Evolutionary conservation across 2,888 invertebrate genomes (phyloP).

Genomic region (Mechanitis mazaeus): DNA sequence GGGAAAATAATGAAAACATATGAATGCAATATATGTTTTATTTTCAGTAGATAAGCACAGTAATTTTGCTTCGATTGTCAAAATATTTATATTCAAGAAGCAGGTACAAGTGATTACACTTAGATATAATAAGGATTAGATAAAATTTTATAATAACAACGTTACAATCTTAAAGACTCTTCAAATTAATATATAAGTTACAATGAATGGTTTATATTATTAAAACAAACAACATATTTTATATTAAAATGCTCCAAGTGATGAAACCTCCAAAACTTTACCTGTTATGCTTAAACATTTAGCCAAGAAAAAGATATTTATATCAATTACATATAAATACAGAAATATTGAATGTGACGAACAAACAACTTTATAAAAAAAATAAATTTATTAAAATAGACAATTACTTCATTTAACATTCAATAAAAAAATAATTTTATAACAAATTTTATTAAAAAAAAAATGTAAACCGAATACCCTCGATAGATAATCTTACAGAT

Average conservation of each 20-base stretch:
- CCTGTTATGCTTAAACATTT: too few relatives aligned
- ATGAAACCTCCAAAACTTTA: too few relatives aligned
- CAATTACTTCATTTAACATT: too few relatives aligned
- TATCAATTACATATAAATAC: too few relatives aligned
- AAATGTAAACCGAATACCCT: conserved; percentile 40
- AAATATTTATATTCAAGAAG: conserved; percentile 70
- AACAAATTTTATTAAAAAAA: background rate
- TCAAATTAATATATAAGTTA: conserved; percentile 29
- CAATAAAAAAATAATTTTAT: too few relatives aligned
- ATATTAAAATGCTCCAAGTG: too few relatives aligned
- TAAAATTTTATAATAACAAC: conserved; percentile 42
- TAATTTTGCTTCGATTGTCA: conserved; percentile 76
- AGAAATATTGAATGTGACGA: too few relatives aligned
- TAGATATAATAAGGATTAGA: conserved; percentile 47
- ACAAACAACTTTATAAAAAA: too few relatives aligned
- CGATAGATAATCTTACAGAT: conserved; percentile 62
- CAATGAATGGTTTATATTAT: too few relatives aligned
- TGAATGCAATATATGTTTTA: conserved; percentile 71
- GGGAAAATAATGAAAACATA: conserved; percentile 36
- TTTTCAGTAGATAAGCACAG: conserved; percentile 74
- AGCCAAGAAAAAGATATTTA: too few relatives aligned
- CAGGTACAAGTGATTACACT: conserved; percentile 75
- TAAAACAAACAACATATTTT: too few relatives aligned
- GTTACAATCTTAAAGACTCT: conserved; percentile 42
- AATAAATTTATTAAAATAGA: too few relatives aligned